These are phyloP conservation scores for Gyps fulvus DNA, from an alignment of 2,113 vertebrate species.

Conservation along the genomic window DNA sequence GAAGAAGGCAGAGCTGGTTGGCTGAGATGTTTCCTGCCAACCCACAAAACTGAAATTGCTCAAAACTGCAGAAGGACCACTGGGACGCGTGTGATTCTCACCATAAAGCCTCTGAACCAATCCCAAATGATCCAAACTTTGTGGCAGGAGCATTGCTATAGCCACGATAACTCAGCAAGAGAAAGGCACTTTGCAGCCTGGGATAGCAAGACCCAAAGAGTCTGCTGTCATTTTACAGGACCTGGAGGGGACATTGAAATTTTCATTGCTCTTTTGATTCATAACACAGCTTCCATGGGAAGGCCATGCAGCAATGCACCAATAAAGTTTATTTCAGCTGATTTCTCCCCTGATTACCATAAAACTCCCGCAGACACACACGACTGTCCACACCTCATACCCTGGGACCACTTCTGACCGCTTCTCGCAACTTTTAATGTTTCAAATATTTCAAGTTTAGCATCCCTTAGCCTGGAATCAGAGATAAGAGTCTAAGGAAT, in stretches of 20 bases:
- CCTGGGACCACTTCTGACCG: background rate
- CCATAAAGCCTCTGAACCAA: background rate
- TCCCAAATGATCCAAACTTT: background rate
- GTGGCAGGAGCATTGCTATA: background rate
- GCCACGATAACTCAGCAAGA: background rate
- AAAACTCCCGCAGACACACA: background rate
- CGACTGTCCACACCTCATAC: background rate
- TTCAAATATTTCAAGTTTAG: background rate
- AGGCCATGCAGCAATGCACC: background rate
- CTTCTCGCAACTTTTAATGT: background rate
- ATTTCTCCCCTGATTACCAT: background rate
- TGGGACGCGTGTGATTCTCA: fast-evolving
- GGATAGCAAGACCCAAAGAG: background rate
- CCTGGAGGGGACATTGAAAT: background rate
- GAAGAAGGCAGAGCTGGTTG: fast-evolving
- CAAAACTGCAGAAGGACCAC: background rate
- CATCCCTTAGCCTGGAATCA: background rate
- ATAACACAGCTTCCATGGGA: background rate
- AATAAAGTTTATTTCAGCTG: background rate
- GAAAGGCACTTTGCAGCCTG: background rate
- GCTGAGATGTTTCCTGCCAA: background rate
- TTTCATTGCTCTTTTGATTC: constrained; percentile 27
- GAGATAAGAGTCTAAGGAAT: background rate
- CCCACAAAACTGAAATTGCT: background rate
- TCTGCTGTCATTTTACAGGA: background rate